Conservation (phyloP, 2,113 vertebrate species). For the Chaenogobius annularis region DNA sequence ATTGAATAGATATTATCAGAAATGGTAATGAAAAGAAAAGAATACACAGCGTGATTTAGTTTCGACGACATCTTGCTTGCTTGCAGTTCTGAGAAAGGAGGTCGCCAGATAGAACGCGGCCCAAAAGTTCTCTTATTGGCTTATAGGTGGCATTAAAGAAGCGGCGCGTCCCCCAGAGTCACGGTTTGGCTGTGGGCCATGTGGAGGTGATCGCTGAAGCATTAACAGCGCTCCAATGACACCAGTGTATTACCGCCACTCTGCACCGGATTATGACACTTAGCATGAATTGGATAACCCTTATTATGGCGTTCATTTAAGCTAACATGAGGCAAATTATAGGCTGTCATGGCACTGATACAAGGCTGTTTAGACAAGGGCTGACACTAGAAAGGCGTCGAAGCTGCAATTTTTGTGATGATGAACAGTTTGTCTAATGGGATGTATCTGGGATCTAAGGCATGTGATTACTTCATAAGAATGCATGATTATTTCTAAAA, state of each 20-base stretch:
- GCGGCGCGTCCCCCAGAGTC: slow-evolving; percentile 11
- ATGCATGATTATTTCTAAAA: slow-evolving; percentile 47
- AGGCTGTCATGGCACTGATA: slow-evolving; percentile 53
- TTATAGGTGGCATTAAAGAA: slow-evolving; percentile 38
- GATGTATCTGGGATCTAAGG: slow-evolving; percentile 39
- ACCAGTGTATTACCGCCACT: slow-evolving; percentile 47
- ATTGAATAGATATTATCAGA: slow-evolving; percentile 51
- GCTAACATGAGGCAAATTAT: slow-evolving; percentile 62
- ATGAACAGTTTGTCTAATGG: slow-evolving; percentile 45
- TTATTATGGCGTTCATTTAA: slow-evolving; percentile 61
- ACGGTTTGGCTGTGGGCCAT: slow-evolving; percentile 41
- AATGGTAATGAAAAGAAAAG: slow-evolving; percentile 57
- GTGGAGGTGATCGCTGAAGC: slow-evolving; percentile 52
- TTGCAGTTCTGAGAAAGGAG: slow-evolving; percentile 27
- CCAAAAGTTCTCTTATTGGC: slow-evolving; percentile 23
- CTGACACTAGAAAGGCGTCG: slow-evolving; percentile 51
- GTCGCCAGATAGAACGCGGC: slow-evolving; percentile 17
- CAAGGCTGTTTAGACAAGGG: slow-evolving; percentile 61
- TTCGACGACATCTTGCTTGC: slow-evolving; percentile 7
- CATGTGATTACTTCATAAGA: slow-evolving; percentile 49
- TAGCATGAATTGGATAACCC: slow-evolving; percentile 57
- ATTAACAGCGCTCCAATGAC: slow-evolving; percentile 51
- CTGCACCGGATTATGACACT: slow-evolving; percentile 63
- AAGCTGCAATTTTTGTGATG: slow-evolving; percentile 43
- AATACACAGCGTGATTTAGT: slow-evolving; percentile 41